A percentile compares a stretch with the other conserved stretches of the same genome.
These are phyloP conservation scores for Smithornis capensis DNA, from an alignment of 2,113 vertebrate genomes.

Conservation along the genomic window DNA sequence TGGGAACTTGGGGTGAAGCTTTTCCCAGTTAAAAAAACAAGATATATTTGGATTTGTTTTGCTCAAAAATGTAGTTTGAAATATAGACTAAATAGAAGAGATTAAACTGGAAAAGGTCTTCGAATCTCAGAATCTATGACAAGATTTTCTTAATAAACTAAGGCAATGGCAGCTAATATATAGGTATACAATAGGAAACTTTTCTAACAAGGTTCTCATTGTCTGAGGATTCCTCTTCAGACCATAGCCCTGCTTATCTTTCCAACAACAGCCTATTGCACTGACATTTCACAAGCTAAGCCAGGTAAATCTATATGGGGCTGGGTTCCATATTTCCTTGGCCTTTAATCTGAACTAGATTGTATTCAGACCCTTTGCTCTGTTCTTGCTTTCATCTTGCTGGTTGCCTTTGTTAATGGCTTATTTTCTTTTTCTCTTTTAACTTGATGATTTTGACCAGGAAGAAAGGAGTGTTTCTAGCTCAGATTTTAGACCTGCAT, in stretches of 20 bases:
- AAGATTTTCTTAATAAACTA: neutral
- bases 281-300: neutral
- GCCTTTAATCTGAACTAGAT: neutral
- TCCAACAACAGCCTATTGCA: neutral
- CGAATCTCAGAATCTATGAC: neutral
- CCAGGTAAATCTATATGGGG: conserved; percentile 1
- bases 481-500: neutral
- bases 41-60: neutral
- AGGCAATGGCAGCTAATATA: neutral
- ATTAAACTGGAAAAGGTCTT: neutral
- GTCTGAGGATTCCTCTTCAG: neutral
- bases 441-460: neutral
- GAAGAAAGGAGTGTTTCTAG: neutral
- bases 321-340: neutral
- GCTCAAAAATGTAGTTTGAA: neutral
- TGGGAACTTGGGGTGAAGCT: neutral
- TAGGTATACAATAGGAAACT: neutral
- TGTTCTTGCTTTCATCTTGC: conserved; percentile 9
- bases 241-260: neutral
- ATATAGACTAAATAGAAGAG: neutral
- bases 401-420: neutral
- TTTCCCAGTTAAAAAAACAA: neutral
- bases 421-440: conserved; percentile 20
- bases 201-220: conserved; percentile 1
- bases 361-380: neutral